Conservation (phyloP, 1,140 invertebrate genomes). For the Arctopsyche grandis region DNA sequence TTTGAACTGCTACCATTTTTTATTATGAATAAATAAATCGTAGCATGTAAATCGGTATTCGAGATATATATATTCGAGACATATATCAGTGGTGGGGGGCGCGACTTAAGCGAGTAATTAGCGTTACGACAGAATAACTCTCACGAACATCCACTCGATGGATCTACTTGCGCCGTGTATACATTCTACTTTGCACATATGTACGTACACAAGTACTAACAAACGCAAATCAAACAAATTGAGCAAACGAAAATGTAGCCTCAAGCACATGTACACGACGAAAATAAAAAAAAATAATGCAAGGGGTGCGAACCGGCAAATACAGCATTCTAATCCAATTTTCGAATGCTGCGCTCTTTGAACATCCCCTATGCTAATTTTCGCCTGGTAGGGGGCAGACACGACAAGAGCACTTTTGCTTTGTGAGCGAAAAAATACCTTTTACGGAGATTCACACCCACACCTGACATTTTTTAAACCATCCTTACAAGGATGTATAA, state of each 20-base stretch:
- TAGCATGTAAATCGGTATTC: no score
- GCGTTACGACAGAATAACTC: no score
- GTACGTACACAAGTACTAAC: background rate
- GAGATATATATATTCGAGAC: no score
- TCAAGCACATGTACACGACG: background rate
- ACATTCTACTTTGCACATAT: no score
- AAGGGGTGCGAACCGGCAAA: conserved; percentile 6
- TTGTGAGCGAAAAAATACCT: conserved; percentile 19
- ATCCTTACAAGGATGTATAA: no score
- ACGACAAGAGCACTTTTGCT: conserved; percentile 16
- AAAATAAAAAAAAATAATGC: background rate
- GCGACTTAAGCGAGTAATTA: no score
- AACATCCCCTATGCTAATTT: conserved; percentile 27
- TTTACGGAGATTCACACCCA: background rate
- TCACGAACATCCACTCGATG: no score
- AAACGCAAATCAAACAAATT: background rate
- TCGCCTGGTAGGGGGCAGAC: background rate
- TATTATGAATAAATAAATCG: no score
- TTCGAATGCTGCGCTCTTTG: conserved; percentile 19
- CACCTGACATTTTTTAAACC: no score
- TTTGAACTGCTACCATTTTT: no score
- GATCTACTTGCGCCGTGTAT: no score
- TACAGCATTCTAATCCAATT: conserved; percentile 31
- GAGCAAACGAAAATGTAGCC: background rate
- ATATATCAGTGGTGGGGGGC: no score